Evolutionary conservation across 1,140 invertebrate genomes (phyloP), one percentile per base, ranked within the genome.

Genomic region (Drosophila sp.): DNA sequence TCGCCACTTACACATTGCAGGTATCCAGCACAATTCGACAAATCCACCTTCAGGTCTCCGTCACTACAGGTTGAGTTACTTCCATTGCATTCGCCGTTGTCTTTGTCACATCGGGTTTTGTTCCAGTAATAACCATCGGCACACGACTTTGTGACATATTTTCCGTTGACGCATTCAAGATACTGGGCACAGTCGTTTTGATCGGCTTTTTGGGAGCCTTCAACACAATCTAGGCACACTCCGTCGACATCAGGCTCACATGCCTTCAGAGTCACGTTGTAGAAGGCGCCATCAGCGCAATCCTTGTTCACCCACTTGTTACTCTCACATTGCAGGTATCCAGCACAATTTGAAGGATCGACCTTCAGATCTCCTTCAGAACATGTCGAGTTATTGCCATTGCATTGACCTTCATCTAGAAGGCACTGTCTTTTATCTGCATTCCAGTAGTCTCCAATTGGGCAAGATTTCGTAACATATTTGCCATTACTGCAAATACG

Each of bases 11-110:
- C 29, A 10, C 77, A 79, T 1, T 8, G 6, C 2, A 33, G 27
- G 17, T 58, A 79, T 5, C 44, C 44, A 7, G 74, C 66, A 17
- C 77, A 79, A 23, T 79, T 44, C 1, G 7, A 4, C 2, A 41
- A 6, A 40, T 79, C 44, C 1, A 17, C 4, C 10, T 54, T 11
- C 0, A 23, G 0, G 0, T 33, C 47, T 29, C 64, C 76, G 0
- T 71, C 60, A 0, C 1, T 60, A 4, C 75, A 78, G 0, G 40
- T 58, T 1, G 38, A 41, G 27, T 38, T 71, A 7, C 7, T 66
- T 7, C 38, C 55, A 27, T 63, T 67, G 62, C 82, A 86, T 8
- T 75, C 17, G 0, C 78, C 81, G 2, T 70, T 57, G 29, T 85
- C 67, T 6, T 0, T 2, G 1, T 60, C 55, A 6, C 81, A 85